A percentile compares a stretch with the other conserved stretches of the same genome.
Evolutionary conservation across 2,113 vertebrate species (phyloP).

Genomic region (Scartelaos histophorus): DNA sequence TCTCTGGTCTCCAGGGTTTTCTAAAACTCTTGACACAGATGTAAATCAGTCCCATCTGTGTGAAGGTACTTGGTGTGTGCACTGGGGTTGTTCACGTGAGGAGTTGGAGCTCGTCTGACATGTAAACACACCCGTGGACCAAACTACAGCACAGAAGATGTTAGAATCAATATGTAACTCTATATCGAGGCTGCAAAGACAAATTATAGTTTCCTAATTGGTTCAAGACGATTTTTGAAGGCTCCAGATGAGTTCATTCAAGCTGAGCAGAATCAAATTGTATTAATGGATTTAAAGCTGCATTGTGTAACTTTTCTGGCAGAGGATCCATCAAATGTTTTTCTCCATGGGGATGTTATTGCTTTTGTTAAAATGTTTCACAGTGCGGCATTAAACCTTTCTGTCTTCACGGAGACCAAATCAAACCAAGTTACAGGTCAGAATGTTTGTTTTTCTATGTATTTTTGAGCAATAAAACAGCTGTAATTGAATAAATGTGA

Average conservation of each 20-base stretch:
- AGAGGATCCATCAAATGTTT: no score
- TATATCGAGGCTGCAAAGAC: background rate
- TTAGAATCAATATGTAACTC: background rate
- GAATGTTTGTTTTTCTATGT: no score
- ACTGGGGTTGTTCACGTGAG: conserved; percentile 13
- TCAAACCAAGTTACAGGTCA: no score
- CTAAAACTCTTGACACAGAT: conserved; percentile 48
- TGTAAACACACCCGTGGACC: conserved; percentile 17
- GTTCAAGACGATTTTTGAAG: background rate
- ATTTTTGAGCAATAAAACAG: no score
- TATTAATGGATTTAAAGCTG: background rate
- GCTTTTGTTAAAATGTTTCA: no score
- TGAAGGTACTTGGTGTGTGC: conserved; percentile 34
- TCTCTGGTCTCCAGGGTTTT: conserved; percentile 23
- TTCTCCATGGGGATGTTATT: no score
- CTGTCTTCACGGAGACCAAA: no score
- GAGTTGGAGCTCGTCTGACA: background rate
- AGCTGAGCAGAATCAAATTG: background rate
- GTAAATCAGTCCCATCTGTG: conserved; percentile 67
- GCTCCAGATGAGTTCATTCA: no score
- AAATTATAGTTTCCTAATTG: background rate
- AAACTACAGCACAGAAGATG: background rate
- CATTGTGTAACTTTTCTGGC: no score
- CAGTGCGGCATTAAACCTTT: no score
- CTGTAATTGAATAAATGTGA: no score